Base-by-base conservation (phyloP, 1,140 invertebrate species). In the Battus philenor region DNA sequence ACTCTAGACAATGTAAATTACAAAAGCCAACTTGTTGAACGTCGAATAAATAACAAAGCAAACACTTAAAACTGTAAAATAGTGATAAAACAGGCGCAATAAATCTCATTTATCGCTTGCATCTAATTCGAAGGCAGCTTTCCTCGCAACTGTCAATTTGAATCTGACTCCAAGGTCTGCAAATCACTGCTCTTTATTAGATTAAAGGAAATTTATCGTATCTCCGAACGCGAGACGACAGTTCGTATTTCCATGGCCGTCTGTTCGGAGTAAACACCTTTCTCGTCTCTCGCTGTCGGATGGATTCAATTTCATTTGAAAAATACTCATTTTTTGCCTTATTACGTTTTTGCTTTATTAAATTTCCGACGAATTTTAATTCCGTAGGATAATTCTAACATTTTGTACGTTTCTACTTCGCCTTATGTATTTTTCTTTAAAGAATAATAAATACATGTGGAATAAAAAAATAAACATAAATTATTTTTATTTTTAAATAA, bases 171-270 rank as follows among this genome's bases (percentile, higher is more conserved):
- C 27, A 45, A n/a, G 39, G 45, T 51, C 45, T 50, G 59, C 53
- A 63, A 59, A 63, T 59, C 60, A 59, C 56, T 32, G 32, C 38
- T 41, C 50, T 59, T 54, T 63, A 59, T 59, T 63, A 63, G 52
- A 54, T 59, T 59, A 48, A 45, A 39, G 24, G 33, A 31, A 56
- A 63, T 63, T 63, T 63, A 59, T 58, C 53, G 56, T 38, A 31
- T 50, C 53, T 46, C 22, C 46, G 52, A 54, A 47, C 41, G 43
- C 39, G 47, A 63, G 52, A 50, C 44, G 51, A 52, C 44, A 46
- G 38, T 59, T 63, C 50, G 53, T 54, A 44, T 59, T 61, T 31
- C 54, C 38, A 41, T 13, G 13, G 24, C 26, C 38, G 38, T 48
- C 45, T 41, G 41, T 43, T 34, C 17, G 9, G 22, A 36, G 48